Percentiles rank a stretch among this genome's conserved stretches.
These are phyloP conservation scores for Drosophila lowei DNA, from an alignment of 1,140 invertebrate species.

Conservation along the genomic window DNA sequence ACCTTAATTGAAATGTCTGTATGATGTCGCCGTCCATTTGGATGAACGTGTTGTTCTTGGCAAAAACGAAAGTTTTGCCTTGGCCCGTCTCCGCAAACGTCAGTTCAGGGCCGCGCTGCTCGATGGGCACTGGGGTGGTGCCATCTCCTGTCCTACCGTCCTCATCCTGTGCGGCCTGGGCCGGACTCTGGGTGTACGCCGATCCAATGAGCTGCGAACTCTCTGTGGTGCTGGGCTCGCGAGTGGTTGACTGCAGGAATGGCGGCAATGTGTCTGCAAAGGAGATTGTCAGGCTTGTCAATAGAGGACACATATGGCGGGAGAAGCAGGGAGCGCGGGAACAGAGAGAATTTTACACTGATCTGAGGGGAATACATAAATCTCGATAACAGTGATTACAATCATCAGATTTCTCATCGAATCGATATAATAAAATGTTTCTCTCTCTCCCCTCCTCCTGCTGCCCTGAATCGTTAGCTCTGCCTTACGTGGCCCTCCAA, in stretches of 20 bases:
- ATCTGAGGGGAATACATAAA: no score
- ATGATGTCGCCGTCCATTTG: constrained; percentile 93
- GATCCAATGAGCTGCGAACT: constrained; percentile 82
- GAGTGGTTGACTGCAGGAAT: constrained; percentile 84
- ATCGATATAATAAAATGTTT: no score
- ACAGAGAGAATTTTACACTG: no score
- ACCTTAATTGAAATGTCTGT: constrained; percentile 93
- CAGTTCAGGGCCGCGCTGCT: constrained; percentile 89
- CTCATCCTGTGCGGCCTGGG: constrained; percentile 48
- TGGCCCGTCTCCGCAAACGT: constrained; percentile 92
- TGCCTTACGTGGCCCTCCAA: constrained; percentile 84
- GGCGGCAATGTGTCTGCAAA: constrained; percentile 78
- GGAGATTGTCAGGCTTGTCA: constrained; percentile 21
- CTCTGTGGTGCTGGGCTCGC: constrained; percentile 84
- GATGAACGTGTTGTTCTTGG: constrained; percentile 93
- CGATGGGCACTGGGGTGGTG: constrained; percentile 86
- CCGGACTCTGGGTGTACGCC: constrained; percentile 64
- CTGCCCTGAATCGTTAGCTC: constrained; percentile 11
- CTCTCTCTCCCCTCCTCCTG: background rate
- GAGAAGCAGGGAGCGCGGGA: background rate
- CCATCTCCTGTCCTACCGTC: constrained; percentile 44
- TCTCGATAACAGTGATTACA: background rate
- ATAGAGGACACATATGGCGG: constrained; percentile 2
- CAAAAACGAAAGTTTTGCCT: constrained; percentile 92
- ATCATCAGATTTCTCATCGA: no score